Evolutionary conservation across 2,113 vertebrate genomes (phyloP).

Genomic region (Hipposideros armiger): DNA sequence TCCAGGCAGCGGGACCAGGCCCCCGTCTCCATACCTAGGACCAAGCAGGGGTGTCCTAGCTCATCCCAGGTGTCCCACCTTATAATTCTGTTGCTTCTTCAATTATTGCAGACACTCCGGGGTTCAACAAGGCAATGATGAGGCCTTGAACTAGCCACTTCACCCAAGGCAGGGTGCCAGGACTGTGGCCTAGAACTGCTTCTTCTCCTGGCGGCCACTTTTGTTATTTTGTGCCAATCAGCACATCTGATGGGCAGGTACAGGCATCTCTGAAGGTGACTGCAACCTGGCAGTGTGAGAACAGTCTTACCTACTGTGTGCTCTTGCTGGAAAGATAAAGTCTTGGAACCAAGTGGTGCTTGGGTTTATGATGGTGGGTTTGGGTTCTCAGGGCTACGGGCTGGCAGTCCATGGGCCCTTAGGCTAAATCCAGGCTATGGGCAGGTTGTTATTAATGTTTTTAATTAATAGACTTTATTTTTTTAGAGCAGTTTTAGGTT

Average conservation of each 20-base stretch:
- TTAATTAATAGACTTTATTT: neutral
- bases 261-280: neutral
- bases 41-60: neutral
- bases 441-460: neutral
- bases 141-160: neutral
- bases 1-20: neutral
- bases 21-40: neutral
- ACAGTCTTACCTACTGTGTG: neutral
- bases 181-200: neutral
- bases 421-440: neutral
- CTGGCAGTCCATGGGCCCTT: neutral
- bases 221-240: neutral
- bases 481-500: constrained; percentile 6
- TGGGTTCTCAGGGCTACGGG: neutral
- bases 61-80: neutral
- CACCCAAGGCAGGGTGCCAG: neutral
- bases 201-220: neutral
- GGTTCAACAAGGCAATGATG: neutral
- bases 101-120: no score
- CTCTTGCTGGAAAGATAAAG: neutral
- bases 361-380: neutral
- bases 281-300: neutral
- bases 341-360: neutral
- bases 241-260: neutral
- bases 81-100: neutral